Percentiles rank a stretch among this genome's conserved stretches.
Evolutionary conservation across 1,140 invertebrate genomes (phyloP).

Genomic region (Drosophila ficusphila): DNA sequence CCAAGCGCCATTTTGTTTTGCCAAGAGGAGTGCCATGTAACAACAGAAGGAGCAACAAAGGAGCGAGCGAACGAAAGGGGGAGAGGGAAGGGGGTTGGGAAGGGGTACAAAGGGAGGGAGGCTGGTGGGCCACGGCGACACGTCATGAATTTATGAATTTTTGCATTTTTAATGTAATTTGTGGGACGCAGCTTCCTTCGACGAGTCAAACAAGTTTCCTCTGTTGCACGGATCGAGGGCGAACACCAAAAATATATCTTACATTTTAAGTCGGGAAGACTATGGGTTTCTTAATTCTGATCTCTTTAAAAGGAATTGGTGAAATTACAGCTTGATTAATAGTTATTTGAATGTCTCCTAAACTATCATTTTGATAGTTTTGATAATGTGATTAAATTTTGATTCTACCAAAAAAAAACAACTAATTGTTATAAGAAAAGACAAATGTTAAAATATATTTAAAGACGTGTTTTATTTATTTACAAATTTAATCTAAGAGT

Average conservation of each 20-base stretch:
- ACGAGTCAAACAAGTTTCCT: not conserved
- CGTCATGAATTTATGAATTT: constrained; percentile 82
- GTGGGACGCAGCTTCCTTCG: constrained; percentile 43
- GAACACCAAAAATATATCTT: not conserved
- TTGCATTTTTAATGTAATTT: constrained; percentile 82
- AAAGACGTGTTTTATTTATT: no score
- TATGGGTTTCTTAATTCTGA: no score
- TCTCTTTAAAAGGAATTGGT: no score
- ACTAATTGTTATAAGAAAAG: no score
- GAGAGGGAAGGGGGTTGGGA: not conserved
- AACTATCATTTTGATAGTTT: no score
- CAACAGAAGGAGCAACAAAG: constrained; percentile 32
- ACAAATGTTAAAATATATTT: no score
- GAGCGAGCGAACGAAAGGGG: not conserved
- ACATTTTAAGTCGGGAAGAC: no score
- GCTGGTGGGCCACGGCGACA: constrained; percentile 49
- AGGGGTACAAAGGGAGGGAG: not conserved
- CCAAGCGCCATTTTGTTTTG: constrained; percentile 77
- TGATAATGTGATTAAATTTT: no score
- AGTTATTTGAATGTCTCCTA: no score
- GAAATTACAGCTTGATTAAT: no score
- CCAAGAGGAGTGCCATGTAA: constrained; percentile 49
- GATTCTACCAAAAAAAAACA: no score
- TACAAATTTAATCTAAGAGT: no score
- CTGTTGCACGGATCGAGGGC: not conserved